Evolutionary conservation across 2,888 invertebrate genomes (phyloP), one percentile per base, ranked within the genome.

Genomic region (Drosophila helvetica): DNA sequence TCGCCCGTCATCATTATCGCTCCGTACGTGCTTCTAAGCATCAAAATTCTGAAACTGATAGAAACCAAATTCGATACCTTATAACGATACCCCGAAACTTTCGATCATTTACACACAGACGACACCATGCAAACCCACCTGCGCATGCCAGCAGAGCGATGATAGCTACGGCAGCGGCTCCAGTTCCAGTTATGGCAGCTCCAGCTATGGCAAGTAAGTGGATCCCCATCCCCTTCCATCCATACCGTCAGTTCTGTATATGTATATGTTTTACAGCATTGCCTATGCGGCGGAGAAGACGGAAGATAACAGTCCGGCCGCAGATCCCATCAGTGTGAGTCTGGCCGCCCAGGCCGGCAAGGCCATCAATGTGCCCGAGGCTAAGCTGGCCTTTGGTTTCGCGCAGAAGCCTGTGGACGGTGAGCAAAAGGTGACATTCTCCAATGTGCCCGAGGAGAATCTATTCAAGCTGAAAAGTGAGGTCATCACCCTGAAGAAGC

Each of bases 381-480:
- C 93, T 9, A 92, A 92, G 72, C 80, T 94, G 8, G 89, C 93
- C 5, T 94, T 93, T 74, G 94, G 94, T 2, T 94, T 93, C 68
- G 90, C 91, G 10, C 92, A 91, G 17, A 76, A 81, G 27, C 94
- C 94, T 1, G 81, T 91, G 17, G 93, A 94, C 56, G 87, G 89
- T 0, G 87, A 90, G 22, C 81, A 86, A 25, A 84, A 81, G 10
- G 72, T 90, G n/a, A 0, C 78, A 75, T 77, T 79, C 27, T 89
- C 89, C 2, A 90, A 92, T 27, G 90, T 94, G 22, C 92, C 93
- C 3, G 94, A 94, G 80, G 93, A 93, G 73, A 92, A 92, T 64
- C 90, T 94, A 4, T 92, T 92, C 71, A 90, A 89, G n/a, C 80
- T 93, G n/a, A 93, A 93, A 50, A 93, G 92, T 30, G 92, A 93